Conservation (phyloP, 37 sponge, comb jelly and placozoan genomes). For the Agelas oroides region DNA sequence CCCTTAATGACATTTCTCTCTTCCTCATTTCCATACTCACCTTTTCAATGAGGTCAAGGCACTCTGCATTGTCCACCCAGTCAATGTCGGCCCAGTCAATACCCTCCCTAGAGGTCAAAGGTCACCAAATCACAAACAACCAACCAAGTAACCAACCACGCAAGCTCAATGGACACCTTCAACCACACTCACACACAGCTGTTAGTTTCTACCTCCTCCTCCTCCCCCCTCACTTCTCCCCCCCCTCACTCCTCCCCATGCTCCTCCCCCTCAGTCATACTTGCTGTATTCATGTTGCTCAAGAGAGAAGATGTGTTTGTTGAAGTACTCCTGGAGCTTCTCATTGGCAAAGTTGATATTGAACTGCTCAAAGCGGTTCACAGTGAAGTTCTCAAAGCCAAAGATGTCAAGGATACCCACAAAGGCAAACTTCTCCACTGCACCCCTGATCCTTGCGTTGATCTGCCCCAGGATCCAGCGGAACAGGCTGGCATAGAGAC, state of each 20-base stretch:
- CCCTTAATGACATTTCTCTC: no score
- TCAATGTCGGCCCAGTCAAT: slow-evolving; percentile 98
- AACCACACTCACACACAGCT: no score
- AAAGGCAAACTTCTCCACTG: slow-evolving; percentile 71
- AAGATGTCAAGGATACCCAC: slow-evolving; percentile 97
- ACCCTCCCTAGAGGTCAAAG: slow-evolving; percentile 82
- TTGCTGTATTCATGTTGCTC: slow-evolving; percentile 99
- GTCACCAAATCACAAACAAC: background rate
- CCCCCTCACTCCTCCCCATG: no score
- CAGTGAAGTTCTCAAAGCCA: slow-evolving; percentile 97
- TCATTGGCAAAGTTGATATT: slow-evolving; percentile 99
- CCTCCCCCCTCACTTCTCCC: no score
- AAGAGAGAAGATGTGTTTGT: slow-evolving; percentile 99
- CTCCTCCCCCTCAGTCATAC: slow-evolving; percentile 38
- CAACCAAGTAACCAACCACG: no score
- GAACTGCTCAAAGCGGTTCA: slow-evolving; percentile 99
- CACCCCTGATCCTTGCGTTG: slow-evolving; percentile 73
- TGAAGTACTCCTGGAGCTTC: slow-evolving; percentile 99
- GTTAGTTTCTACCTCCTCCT: no score
- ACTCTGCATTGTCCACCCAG: slow-evolving; percentile 98
- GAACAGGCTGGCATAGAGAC: slow-evolving; percentile 87
- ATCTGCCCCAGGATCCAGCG: slow-evolving; percentile 89
- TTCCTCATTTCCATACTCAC: slow-evolving; percentile 11
- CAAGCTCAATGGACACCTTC: no score
- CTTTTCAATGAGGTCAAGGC: slow-evolving; percentile 95